Evolutionary conservation across 1,140 invertebrate species (phyloP), one percentile per base, ranked within the genome.

Genomic region (Aethina tumida): DNA sequence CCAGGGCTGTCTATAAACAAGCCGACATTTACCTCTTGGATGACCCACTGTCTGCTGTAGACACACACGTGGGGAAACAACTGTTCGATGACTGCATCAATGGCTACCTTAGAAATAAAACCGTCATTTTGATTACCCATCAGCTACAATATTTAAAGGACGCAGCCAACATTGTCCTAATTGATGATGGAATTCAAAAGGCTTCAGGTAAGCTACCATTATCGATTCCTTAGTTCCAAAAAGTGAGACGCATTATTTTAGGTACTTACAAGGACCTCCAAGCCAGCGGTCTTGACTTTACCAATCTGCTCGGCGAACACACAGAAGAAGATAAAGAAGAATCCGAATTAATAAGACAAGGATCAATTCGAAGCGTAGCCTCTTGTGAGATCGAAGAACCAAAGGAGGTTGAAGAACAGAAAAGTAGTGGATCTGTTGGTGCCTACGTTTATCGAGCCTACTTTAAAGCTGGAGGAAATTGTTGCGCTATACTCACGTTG

Each of bases 121-220:
- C 81, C 0, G 66, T 79, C n/a, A 71, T 92, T 22, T 69, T 92
- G 4, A 81, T 87, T 12, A 92, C 88, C 1, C 86, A 92, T 64
- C 86, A 91, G 52, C 62, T 91, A 3, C 86, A 91, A 53, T 87
- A 81, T 56, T 66, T 92, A 10, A 74, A 77, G 52, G 69, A 73
- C 12, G 84, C 80, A 0, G 74, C 84, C 56, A 70, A 77, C 45
- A 86, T 92, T 45, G 60, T 89, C 22, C 74, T 87, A 3, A 58
- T 91, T 44, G 77, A 83, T 53, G 73, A 84, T 58, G 85, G 77
- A 41, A 48, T 48, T 19, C 39, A 42, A 6, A 58, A 54, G 43
- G 47, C 49, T 2, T 41, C 54, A 50, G 53, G 46, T 49, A 35
- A 12, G 36, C 43, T 44, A 50, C 62, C 41, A 70, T 74, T 31